Conservation (phyloP, 2,113 vertebrate species). For the Peromyscus maniculatus region DNA sequence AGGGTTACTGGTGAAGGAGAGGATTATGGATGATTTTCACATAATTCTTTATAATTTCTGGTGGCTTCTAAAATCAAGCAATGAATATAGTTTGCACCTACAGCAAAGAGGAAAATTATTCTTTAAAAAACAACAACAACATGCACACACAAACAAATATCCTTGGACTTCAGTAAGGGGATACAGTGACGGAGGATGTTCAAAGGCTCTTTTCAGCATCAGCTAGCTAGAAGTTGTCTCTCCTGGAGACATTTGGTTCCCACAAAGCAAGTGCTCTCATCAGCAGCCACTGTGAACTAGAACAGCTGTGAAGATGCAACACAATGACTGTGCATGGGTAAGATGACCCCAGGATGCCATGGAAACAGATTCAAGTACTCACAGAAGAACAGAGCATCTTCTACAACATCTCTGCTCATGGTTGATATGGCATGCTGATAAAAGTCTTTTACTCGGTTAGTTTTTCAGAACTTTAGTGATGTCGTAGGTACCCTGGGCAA, state of each 20-base stretch:
- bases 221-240: background rate
- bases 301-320: background rate
- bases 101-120: slow-evolving; percentile 52
- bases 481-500: background rate
- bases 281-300: background rate
- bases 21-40: slow-evolving; percentile 29
- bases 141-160: background rate
- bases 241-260: background rate
- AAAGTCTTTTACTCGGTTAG: background rate
- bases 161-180: background rate
- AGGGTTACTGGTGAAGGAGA: slow-evolving; percentile 47
- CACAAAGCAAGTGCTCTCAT: background rate
- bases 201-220: background rate
- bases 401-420: background rate
- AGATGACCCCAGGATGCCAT: background rate
- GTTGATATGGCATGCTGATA: background rate
- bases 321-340: background rate
- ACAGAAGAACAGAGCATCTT: background rate
- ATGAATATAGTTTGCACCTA: slow-evolving; percentile 30
- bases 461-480: background rate
- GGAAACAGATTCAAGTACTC: background rate
- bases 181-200: background rate
- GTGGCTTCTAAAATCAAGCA: slow-evolving; percentile 39
- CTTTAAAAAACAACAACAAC: no score
- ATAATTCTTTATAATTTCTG: slow-evolving; percentile 26